Base-by-base conservation (phyloP, 2,113 vertebrate genomes). In the Epinephelus cyanopodus region DNA sequence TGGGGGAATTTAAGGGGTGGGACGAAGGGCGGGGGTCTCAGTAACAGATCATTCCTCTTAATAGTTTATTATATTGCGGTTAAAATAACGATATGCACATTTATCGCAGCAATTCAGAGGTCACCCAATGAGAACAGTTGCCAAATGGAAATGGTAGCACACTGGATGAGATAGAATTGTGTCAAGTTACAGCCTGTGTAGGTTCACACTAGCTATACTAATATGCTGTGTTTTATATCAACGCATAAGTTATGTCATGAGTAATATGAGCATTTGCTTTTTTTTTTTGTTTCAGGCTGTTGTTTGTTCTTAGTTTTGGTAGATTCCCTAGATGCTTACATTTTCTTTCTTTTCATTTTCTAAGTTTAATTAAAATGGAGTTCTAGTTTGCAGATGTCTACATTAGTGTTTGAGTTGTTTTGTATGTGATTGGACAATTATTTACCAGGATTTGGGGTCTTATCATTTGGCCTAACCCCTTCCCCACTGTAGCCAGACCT, bases 111-210 rank as follows among this genome's bases (percentile, higher is more conserved):
- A 77, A 76, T 79, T 82, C 56, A 82, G 74, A 67, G 17, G 69
- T 84, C 56, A 81, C 76, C 70, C 52, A 33, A 58, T 72, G 77
- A 85, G 74, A 92, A 78, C 80, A 89, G 86, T 90, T 95, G 92
- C 91, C 92, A 93, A 92, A 92, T 86, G 72, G 79, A 84, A 78
- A 89, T 62, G 76, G 85, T 85, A 90, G 89, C 81, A 85, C 79
- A 87, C 76, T 84, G 80, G 82, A 82, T 82, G 65, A 85, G 70
- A 77, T 74, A 63, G 25, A 85, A 76, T 15, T 79, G 47, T 70
- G 66, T 85, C 77, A 39, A 83, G 50, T 68, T 19, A 29, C 52
- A 79, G 77, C 63, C 57, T 78, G 67, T 79, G 53, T 89, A 85
- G 87, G 52, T 57, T 89, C 77, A 84, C 85, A 79, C 48, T 67